Evolutionary conservation across 2,113 vertebrate species (phyloP), one percentile per base, ranked within the genome.

Genomic region (Raphicerus campestris): DNA sequence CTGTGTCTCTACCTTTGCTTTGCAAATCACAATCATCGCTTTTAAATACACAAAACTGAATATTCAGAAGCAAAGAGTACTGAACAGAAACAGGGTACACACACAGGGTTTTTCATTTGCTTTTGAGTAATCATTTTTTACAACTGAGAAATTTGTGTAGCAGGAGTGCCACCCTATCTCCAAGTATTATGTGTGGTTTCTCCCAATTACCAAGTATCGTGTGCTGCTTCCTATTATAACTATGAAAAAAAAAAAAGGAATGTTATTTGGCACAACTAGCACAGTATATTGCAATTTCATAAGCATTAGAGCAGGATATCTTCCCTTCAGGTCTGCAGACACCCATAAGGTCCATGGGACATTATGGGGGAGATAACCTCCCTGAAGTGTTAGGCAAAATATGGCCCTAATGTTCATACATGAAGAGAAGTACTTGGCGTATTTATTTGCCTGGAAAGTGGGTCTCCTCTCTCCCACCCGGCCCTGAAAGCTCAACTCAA

Each of bases 21-120:
- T 75, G 39, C 20, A 42, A 87, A 87, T 42, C 28, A 49, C 42
- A 88, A 15, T 49, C 51, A 32, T 35, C 24, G 15, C 30, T 91
- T 91, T 56, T 70, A 84, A 83, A 70, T 45, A 85, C 16, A 81
- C 7, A 93, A 96, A 97, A 92, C 35, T 55, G 80, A 97, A 84
- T 49, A 91, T 66, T 95, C 42, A 81, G 51, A 95, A 75, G 3
- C 30, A 97, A 94, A 92, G 26, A 63, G 51, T 47, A 7, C 30
- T 73, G 39, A 80, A 60, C 63, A 70, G 7, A 96, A 96, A 60
- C 9, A 19, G 28, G 14, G 13, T 1, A n/a, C 4, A 55, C 32
- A 15, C 47, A 60, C 2, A 87, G 6, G 15, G 7, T 13, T 78
- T 35, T 61, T 84, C n/a, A 3, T 53, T 53, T 53, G 42, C 81